These are phyloP conservation scores for Philereme transversata DNA, from an alignment of 2,888 invertebrate genomes.

Conservation along the genomic window DNA sequence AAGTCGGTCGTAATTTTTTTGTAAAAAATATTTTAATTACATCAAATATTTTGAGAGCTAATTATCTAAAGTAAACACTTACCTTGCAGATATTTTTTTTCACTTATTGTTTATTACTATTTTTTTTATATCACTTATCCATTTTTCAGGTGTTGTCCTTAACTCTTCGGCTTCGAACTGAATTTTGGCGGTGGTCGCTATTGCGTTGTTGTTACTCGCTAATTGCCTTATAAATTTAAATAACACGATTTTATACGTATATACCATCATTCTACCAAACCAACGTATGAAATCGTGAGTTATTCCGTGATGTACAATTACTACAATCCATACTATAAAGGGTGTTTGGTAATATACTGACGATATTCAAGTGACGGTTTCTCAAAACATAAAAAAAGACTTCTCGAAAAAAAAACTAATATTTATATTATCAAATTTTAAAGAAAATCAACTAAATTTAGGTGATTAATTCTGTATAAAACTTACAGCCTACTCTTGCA, in stretches of 20 bases:
- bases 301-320: slow-evolving; percentile 9
- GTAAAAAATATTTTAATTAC: too few species aligned
- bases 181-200: slow-evolving; percentile 48
- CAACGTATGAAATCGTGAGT: slow-evolving; percentile 14
- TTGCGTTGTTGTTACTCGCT: slow-evolving; percentile 45
- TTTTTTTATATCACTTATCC: slow-evolving; percentile 5
- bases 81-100: not conserved
- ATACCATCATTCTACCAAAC: slow-evolving; percentile 14
- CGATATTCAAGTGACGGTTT: too few species aligned
- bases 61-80: not conserved
- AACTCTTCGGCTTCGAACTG: slow-evolving; percentile 40
- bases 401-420: too few species aligned
- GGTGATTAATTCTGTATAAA: too few species aligned
- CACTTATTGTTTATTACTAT: not conserved
- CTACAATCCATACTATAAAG: not conserved
- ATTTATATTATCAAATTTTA: too few species aligned
- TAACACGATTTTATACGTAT: slow-evolving; percentile 59
- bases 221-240: slow-evolving; percentile 66
- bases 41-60: too few species aligned
- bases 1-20: too few species aligned
- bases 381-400: too few species aligned
- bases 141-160: slow-evolving; percentile 15
- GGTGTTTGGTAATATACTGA: too few species aligned
- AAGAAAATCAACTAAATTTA: too few species aligned
- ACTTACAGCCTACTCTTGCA: too few species aligned